phyloP scores from a whole-genome alignment of 2,888 invertebrate species.

The Biston stratarius region DNA sequence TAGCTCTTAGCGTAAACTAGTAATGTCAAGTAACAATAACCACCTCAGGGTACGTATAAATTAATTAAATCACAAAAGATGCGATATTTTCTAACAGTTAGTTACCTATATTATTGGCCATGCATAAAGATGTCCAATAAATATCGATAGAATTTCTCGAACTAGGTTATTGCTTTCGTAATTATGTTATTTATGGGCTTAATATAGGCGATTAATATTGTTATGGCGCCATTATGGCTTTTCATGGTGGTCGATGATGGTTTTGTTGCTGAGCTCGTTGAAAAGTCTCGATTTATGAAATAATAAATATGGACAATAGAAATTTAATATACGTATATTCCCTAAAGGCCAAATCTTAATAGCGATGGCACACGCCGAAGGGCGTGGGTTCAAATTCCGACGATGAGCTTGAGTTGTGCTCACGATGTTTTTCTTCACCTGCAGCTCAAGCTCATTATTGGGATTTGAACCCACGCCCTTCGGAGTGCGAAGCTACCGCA shows the following conservation, averaged over 20 bases:
- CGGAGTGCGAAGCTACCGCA: no score
- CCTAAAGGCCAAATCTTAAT: no score
- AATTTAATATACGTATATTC: not conserved
- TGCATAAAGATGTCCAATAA: slow-evolving; percentile 31
- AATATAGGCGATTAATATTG: slow-evolving; percentile 33
- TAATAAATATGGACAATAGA: slow-evolving; percentile 12
- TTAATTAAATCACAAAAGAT: slow-evolving; percentile 25
- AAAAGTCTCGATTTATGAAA: slow-evolving; percentile 29
- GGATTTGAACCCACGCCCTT: no score
- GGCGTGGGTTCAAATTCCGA: no score
- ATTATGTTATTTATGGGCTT: slow-evolving; percentile 32
- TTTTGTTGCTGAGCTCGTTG: slow-evolving; percentile 19
- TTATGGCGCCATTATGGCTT: slow-evolving; percentile 29
- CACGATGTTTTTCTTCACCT: no score
- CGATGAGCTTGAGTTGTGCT: no score
- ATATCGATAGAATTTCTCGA: slow-evolving; percentile 27
- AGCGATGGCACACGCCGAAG: no score
- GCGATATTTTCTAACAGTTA: slow-evolving; percentile 20
- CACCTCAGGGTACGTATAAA: slow-evolving; percentile 6
- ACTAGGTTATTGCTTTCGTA: slow-evolving; percentile 34
- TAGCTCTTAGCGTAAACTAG: not conserved
- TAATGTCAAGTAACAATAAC: not conserved
- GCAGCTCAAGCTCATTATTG: no score
- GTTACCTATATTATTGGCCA: slow-evolving; percentile 22
- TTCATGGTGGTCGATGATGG: slow-evolving; percentile 29